A percentile compares a stretch with the other conserved stretches of the same genome.
Conservation (phyloP, 2,888 invertebrate genomes). For the Micoletzkya japonica region DNA sequence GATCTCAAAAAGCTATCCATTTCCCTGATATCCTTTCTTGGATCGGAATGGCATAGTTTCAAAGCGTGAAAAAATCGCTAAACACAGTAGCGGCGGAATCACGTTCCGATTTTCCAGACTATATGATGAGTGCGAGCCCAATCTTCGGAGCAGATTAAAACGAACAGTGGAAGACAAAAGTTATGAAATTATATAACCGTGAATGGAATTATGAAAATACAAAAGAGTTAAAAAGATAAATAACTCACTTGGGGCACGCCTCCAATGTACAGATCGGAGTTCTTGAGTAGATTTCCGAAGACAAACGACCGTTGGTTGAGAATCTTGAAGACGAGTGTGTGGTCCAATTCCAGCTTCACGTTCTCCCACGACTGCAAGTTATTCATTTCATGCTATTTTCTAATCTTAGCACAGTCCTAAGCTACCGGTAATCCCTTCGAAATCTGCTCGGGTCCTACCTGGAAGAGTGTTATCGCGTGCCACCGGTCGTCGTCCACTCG, state of each 20-base stretch:
- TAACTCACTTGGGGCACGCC: slow-evolving; percentile 78
- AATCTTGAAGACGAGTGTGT: slow-evolving; percentile 54
- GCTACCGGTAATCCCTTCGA: background rate
- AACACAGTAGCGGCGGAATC: no score
- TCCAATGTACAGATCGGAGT: slow-evolving; percentile 93
- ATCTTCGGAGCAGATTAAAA: no score
- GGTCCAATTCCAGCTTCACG: slow-evolving; percentile 61
- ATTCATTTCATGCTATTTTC: background rate
- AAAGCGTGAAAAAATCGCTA: no score
- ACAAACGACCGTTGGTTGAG: slow-evolving; percentile 84
- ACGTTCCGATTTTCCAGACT: no score
- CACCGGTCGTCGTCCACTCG: slow-evolving; percentile 85
- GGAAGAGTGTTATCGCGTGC: slow-evolving; percentile 84
- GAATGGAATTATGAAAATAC: no score
- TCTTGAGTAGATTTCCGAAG: slow-evolving; percentile 83
- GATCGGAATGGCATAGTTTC: no score
- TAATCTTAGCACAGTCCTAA: background rate
- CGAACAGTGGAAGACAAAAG: no score
- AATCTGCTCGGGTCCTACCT: slow-evolving; percentile 31
- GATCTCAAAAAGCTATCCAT: no score
- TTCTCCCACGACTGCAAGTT: slow-evolving; percentile 60
- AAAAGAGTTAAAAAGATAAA: background rate
- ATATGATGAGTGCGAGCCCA: no score
- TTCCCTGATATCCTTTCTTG: no score
- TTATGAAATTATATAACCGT: no score